Percentiles rank a stretch among this genome's conserved stretches.
Evolutionary conservation across 2,113 vertebrate genomes (phyloP).

Genomic region (Chamaetylas fuelleborni): DNA sequence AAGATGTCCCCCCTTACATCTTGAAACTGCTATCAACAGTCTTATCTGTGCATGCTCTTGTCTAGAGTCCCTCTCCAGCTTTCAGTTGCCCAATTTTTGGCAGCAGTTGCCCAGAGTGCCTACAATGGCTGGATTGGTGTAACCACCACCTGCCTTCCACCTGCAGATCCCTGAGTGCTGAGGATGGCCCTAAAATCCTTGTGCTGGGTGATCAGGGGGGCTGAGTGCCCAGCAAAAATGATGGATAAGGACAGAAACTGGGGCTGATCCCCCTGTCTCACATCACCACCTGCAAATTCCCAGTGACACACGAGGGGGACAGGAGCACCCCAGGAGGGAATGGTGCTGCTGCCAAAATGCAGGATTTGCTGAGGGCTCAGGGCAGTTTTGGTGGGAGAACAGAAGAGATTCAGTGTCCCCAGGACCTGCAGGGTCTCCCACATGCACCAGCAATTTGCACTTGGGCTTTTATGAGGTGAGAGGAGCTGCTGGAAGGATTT

Average conservation of each 20-base stretch:
- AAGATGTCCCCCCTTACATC: neutral
- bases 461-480: conserved; percentile 18
- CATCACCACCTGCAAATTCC: neutral
- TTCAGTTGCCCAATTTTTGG: neutral
- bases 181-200: neutral
- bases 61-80: neutral
- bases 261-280: rapidly evolving
- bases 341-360: neutral
- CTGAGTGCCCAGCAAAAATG: neutral
- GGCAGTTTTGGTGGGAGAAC: neutral
- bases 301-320: neutral
- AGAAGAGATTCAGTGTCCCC: neutral
- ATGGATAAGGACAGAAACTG: rapidly evolving
- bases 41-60: neutral
- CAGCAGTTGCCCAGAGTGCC: neutral
- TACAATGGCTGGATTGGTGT: rapidly evolving
- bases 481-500: conserved; percentile 45
- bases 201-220: rapidly evolving
- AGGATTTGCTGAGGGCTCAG: neutral
- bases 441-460: neutral
- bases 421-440: neutral
- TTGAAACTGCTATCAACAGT: neutral
- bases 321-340: neutral
- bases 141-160: neutral
- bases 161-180: neutral